phyloP scores from a whole-genome alignment of 2,113 vertebrate species.

The Nicator chloris region DNA sequence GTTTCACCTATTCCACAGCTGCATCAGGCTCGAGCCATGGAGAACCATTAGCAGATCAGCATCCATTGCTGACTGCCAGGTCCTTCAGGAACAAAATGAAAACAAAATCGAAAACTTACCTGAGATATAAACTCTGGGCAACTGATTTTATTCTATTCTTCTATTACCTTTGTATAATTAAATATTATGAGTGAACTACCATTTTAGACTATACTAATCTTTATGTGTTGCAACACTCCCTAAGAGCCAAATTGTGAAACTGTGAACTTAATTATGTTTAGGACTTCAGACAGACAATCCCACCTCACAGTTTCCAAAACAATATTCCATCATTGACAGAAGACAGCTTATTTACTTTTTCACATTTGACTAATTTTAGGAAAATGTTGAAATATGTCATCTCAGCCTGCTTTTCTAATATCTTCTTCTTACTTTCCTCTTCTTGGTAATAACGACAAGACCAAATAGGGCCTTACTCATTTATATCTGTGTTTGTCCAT shows the following conservation, averaged over 20 bases:
- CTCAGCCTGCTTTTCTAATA: neutral
- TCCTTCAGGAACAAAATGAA: neutral
- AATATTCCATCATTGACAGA: neutral
- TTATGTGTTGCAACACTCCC: neutral
- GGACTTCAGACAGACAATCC: neutral
- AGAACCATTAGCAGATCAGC: neutral
- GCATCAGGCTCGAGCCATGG: neutral
- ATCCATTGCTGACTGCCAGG: conserved; percentile 24
- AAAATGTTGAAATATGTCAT: neutral
- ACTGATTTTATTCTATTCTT: neutral
- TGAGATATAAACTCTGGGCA: neutral
- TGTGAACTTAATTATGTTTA: neutral
- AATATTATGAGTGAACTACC: neutral
- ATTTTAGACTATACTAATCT: neutral
- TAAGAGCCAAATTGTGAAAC: neutral
- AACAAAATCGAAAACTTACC: neutral
- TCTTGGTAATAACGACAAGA: neutral
- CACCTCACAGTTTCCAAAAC: neutral
- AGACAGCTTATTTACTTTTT: neutral
- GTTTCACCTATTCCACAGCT: neutral
- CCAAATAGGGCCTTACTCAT: neutral
- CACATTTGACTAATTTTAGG: neutral
- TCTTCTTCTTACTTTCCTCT: neutral
- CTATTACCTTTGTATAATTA: neutral
- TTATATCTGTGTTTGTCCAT: neutral